Evolutionary conservation across 2,888 invertebrate genomes (phyloP).

Genomic region (Bedellia somnulentella): DNA sequence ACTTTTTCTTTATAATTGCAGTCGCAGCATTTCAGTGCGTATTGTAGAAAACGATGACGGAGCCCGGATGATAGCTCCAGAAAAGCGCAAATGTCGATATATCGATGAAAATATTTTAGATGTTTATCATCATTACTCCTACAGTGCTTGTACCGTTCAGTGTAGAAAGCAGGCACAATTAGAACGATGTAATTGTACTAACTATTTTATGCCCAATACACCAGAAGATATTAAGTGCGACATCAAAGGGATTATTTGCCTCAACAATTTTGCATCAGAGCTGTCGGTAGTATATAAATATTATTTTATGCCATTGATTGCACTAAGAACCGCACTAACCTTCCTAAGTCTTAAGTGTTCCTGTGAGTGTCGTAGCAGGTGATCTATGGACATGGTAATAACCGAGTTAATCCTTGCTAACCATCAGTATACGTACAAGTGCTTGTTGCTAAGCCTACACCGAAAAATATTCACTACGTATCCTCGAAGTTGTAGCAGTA

Average conservation of each 20-base stretch:
- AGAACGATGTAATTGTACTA: conserved; percentile 67
- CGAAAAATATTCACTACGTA: too few species aligned
- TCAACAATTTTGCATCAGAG: conserved; percentile 65
- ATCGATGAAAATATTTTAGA: conserved; percentile 63
- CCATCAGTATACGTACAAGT: too few species aligned
- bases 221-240: conserved; percentile 61
- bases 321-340: too few species aligned
- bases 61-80: conserved; percentile 62
- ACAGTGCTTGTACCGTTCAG: conserved; percentile 72
- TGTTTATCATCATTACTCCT: conserved; percentile 68
- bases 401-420: too few species aligned
- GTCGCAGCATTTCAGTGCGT: conserved; percentile 56
- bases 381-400: too few species aligned
- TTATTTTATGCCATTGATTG: neutral
- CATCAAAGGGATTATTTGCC: conserved; percentile 66
- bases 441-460: too few species aligned
- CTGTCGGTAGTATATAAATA: conserved; percentile 50
- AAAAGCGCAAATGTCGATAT: conserved; percentile 75
- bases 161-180: conserved; percentile 71
- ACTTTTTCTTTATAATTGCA: too few species aligned
- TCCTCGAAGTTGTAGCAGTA: too few species aligned
- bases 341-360: too few species aligned
- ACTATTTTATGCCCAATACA: conserved; percentile 70
- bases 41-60: conserved; percentile 72
- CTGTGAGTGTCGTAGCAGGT: too few species aligned